Percentiles rank a stretch among this genome's conserved stretches.
These are phyloP conservation scores for Apantesis nais DNA, from an alignment of 2,888 invertebrate genomes.

Conservation along the genomic window DNA sequence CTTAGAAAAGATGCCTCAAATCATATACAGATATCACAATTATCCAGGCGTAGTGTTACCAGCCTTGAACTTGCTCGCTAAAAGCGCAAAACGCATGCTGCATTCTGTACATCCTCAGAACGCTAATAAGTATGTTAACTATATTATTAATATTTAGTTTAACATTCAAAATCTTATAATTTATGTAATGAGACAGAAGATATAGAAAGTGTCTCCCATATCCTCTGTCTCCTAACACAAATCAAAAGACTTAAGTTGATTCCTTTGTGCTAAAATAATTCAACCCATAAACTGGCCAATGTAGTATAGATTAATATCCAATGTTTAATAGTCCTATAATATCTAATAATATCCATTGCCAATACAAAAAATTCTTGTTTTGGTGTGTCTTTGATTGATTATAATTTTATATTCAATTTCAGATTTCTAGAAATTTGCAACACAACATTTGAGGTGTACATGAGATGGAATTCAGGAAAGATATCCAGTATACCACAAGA, in stretches of 20 bases:
- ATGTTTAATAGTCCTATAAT: too few species aligned
- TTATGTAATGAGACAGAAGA: too few species aligned
- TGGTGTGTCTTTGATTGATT: not conserved
- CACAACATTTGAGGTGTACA: conserved; percentile 89
- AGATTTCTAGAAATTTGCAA: conserved; percentile 89
- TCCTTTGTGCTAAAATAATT: too few species aligned
- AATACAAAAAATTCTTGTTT: too few species aligned
- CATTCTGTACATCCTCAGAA: conserved; percentile 87
- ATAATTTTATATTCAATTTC: conserved; percentile 2
- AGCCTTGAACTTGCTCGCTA: conserved; percentile 87
- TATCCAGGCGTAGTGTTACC: conserved; percentile 92
- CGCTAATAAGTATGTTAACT: conserved; percentile 77
- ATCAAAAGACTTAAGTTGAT: too few species aligned
- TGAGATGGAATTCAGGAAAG: conserved; percentile 87
- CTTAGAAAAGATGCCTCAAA: conserved; percentile 88
- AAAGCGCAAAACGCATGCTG: conserved; percentile 89
- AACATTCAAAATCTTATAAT: too few species aligned
- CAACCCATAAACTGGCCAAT: too few species aligned
- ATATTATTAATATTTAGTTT: too few species aligned
- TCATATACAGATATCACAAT: conserved; percentile 91
- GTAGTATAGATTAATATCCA: too few species aligned
- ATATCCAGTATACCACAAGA: conserved; percentile 87
- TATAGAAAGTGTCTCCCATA: too few species aligned
- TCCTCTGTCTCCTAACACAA: too few species aligned
- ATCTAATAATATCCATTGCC: too few species aligned